phyloP scores from a whole-genome alignment of 30 jellyfish, hydroid and myxozoan genomes.

The Aurelia coerulea region DNA sequence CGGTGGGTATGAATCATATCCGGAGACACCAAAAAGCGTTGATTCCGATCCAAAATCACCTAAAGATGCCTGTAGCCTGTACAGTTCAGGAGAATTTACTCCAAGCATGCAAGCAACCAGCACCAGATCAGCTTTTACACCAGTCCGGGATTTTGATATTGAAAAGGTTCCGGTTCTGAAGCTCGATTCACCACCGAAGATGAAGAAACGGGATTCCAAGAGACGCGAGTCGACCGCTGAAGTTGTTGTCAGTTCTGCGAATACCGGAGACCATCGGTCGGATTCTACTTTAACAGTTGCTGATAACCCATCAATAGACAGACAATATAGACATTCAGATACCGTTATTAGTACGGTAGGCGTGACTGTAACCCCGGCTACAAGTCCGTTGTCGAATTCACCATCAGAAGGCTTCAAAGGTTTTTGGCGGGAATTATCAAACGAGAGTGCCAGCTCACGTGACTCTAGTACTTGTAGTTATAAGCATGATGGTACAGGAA shows the following conservation, averaged over 20 bases:
- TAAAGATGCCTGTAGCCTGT: background rate
- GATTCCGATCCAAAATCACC: background rate
- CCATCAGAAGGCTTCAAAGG: constrained; percentile 76
- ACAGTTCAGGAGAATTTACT: background rate
- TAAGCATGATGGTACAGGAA: constrained; percentile 16
- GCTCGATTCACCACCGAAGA: constrained; percentile 70
- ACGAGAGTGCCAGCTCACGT: constrained; percentile 72
- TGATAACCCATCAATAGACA: constrained; percentile 41
- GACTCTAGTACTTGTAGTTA: constrained; percentile 31
- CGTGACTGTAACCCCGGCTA: constrained; percentile 74
- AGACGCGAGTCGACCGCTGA: constrained; percentile 28
- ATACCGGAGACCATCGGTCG: constrained; percentile 1
- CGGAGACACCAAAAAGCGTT: background rate
- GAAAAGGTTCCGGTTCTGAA: constrained; percentile 64
- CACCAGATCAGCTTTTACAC: constrained; percentile 35
- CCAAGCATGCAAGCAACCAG: background rate
- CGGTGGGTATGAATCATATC: background rate
- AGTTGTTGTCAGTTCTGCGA: background rate
- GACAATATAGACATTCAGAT: constrained; percentile 37
- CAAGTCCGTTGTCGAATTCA: constrained; percentile 65
- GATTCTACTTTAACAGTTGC: constrained; percentile 32
- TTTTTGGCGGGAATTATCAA: constrained; percentile 60
- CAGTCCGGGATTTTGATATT: constrained; percentile 22
- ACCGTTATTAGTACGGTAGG: constrained; percentile 67
- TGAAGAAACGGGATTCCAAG: constrained; percentile 66